Conservation (phyloP, 2,113 vertebrate species). For the Macaca nemestrina region DNA sequence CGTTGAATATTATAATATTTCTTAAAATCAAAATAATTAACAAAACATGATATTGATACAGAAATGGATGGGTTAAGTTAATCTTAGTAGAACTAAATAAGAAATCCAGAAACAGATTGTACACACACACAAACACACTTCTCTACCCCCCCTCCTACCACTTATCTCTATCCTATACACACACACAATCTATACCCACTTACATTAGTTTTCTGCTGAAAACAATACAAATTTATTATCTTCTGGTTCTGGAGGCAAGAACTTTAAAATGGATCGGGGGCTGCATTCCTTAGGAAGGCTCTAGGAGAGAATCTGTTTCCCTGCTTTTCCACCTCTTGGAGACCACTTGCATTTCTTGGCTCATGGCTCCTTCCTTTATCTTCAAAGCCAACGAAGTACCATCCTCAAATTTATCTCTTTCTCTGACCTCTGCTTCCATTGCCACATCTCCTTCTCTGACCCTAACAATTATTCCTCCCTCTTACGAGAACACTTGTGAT, state of each 20-base stretch:
- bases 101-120: neutral
- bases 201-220: neutral
- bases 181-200: neutral
- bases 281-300: neutral
- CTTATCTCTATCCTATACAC: neutral
- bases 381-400: neutral
- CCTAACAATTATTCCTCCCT: neutral
- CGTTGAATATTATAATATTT: neutral
- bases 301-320: neutral
- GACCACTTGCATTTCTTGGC: neutral
- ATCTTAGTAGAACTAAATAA: neutral
- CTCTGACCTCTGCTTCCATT: neutral
- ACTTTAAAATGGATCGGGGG: neutral
- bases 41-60: neutral
- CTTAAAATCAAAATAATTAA: neutral
- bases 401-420: neutral
- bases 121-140: neutral
- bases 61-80: neutral
- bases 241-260: neutral
- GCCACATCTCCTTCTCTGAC: neutral
- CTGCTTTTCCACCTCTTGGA: neutral
- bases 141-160: neutral
- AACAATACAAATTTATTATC: neutral
- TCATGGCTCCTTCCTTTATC: neutral
- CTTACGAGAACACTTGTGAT: neutral